Conservation (phyloP, 2,797 vertebrate species). For the Pangasius djambal region DNA sequence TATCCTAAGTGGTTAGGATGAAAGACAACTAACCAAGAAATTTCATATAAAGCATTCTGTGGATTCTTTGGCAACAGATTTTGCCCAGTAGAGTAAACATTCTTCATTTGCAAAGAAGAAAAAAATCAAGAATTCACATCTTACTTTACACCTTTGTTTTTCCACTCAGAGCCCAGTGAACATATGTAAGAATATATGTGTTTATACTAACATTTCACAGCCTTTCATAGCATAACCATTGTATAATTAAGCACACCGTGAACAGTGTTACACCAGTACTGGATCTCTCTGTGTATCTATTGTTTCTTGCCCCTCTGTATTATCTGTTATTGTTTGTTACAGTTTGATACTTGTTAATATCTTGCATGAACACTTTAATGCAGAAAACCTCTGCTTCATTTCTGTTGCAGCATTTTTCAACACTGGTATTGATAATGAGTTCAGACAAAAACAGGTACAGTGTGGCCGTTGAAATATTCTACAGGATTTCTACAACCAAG, state of each 20-base stretch:
- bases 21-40: constrained; percentile 8
- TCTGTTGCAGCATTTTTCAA: neutral
- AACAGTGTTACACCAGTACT: too few species aligned
- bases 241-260: neutral
- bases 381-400: too few species aligned
- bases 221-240: neutral
- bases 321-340: neutral
- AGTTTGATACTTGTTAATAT: neutral
- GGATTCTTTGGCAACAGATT: neutral
- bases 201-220: neutral
- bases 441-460: neutral
- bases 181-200: neutral
- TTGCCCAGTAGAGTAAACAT: neutral
- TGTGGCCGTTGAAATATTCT: neutral
- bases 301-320: neutral
- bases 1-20: constrained; percentile 43
- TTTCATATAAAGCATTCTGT: neutral
- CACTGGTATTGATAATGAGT: neutral
- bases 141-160: neutral
- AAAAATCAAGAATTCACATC: neutral
- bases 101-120: neutral
- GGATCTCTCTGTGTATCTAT: neutral
- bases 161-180: neutral
- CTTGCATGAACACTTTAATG: neutral
- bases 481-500: neutral